Base-by-base conservation (phyloP, 2,113 vertebrate species). In the Tautogolabrus adspersus region DNA sequence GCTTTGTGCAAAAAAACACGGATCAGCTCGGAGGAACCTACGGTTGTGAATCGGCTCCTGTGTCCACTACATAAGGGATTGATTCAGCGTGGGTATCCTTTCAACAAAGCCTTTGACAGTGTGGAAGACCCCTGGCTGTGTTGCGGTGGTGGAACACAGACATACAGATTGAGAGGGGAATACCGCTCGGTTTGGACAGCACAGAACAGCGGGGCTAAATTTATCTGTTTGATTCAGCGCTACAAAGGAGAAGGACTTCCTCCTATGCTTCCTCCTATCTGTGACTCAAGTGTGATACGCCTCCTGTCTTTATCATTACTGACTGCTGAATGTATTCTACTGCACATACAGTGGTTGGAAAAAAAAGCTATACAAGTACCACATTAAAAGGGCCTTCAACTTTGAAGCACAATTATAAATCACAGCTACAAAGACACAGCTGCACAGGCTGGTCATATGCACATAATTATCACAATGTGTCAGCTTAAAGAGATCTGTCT, bases 41-140 rank as follows among this genome's bases (percentile, higher is more conserved):
- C 81, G 34, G 51, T 66, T 67, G 86, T 91, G 87, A 92, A 92
- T 90, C 85, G 70, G 81, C 77, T 90, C 91, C 91, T 91, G 88
- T 90, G 88, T 90, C 87, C 89, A 82, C 77, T 78, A 63, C 83
- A 92, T 89, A 92, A 91, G 87, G 77, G 85, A 74, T 52, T 80
- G 76, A 92, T 90, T 92, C 91, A 92, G 66, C 47, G 78, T 61
- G 74, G 79, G 59, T 82, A 79, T 79, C 81, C 77, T 83, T 85
- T 82, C 81, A 85, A 91, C 91, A 84, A 84, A 88, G 89, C 83
- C 83, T 82, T 82, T 84, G 88, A 86, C 81, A 92, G 88, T 81
- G 79, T 88, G 85, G 87, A 92, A 83, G 82, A 90, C 72, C 85
- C 86, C 77, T 89, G 73, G 72, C 67, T 81, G 78, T 69, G 81